These are phyloP conservation scores for Scyliorhinus canicula DNA, from an alignment of 2,797 vertebrate species.

Conservation along the genomic window DNA sequence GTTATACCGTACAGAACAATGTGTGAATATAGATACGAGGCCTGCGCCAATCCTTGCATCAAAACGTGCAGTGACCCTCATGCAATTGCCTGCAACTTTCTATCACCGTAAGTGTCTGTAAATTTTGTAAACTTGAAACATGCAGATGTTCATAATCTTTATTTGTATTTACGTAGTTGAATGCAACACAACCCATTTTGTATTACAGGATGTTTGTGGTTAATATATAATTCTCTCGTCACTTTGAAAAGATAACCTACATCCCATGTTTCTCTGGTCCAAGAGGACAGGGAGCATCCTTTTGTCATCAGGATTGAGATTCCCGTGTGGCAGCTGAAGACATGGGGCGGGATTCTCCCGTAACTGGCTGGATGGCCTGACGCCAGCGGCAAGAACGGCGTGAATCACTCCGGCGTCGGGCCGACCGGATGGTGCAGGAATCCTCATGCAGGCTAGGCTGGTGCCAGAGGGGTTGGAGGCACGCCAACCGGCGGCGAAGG, in stretches of 20 bases:
- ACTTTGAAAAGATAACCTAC: not conserved
- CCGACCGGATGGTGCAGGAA: no score
- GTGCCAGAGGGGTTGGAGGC: no score
- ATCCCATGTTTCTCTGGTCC: no score
- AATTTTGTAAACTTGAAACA: not conserved
- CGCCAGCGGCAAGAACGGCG: no score
- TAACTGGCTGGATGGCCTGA: no score
- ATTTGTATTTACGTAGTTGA: not conserved
- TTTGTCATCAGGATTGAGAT: not conserved
- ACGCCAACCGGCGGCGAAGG: no score
- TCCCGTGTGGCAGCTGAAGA: no score
- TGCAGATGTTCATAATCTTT: not conserved
- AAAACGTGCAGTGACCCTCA: constrained; percentile 84
- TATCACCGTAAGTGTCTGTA: constrained; percentile 77
- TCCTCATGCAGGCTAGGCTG: no score
- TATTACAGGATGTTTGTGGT: not conserved
- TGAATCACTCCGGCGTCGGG: no score
- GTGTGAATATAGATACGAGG: constrained; percentile 92
- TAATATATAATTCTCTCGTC: not conserved
- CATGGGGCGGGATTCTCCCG: no score
- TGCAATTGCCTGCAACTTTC: constrained; percentile 77
- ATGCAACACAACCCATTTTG: not conserved
- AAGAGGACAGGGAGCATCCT: not conserved
- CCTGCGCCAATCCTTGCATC: constrained; percentile 83
- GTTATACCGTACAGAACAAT: constrained; percentile 87